These are phyloP conservation scores for Listrodromus nycthemerus DNA, from an alignment of 2,888 invertebrate species.

Conservation along the genomic window DNA sequence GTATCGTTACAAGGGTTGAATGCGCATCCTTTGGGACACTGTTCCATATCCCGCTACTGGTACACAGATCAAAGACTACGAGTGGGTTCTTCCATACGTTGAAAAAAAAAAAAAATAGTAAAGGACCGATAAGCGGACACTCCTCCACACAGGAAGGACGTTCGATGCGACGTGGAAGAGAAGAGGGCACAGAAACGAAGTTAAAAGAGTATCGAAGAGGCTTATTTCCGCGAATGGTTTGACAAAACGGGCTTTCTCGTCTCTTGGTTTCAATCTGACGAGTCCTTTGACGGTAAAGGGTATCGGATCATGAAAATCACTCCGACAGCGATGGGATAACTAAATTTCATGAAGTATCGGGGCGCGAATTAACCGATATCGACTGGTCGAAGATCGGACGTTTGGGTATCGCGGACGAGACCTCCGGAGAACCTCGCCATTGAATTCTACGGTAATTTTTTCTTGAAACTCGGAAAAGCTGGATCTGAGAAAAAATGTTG, in stretches of 20 bases:
- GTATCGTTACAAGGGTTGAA: slow-evolving; percentile 52
- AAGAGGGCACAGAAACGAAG: slow-evolving; percentile 5
- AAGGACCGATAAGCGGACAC: slow-evolving; percentile 34
- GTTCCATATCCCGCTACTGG: slow-evolving; percentile 12
- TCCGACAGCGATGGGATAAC: not conserved
- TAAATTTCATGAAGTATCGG: not conserved
- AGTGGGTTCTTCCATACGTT: slow-evolving; percentile 35
- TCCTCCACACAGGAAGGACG: slow-evolving; percentile 26
- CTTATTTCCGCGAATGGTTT: slow-evolving; percentile 22
- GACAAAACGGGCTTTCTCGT: slow-evolving; percentile 7
- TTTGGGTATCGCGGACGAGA: not conserved
- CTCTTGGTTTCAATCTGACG: not conserved
- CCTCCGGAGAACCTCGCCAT: no score
- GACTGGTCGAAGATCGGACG: not conserved
- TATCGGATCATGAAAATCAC: not conserved
- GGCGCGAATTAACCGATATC: not conserved
- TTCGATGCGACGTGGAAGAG: slow-evolving; percentile 7
- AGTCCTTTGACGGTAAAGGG: not conserved
- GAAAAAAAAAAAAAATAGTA: not conserved
- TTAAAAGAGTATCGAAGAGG: slow-evolving; percentile 10
- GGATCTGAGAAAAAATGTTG: no score
- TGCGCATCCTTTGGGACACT: slow-evolving; percentile 54
- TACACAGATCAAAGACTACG: slow-evolving; percentile 52
- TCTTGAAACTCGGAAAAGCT: no score
- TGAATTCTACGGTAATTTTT: no score